These are phyloP conservation scores for Sarcophaga subvicina DNA, from an alignment of 2,888 invertebrate genomes.

Conservation along the genomic window DNA sequence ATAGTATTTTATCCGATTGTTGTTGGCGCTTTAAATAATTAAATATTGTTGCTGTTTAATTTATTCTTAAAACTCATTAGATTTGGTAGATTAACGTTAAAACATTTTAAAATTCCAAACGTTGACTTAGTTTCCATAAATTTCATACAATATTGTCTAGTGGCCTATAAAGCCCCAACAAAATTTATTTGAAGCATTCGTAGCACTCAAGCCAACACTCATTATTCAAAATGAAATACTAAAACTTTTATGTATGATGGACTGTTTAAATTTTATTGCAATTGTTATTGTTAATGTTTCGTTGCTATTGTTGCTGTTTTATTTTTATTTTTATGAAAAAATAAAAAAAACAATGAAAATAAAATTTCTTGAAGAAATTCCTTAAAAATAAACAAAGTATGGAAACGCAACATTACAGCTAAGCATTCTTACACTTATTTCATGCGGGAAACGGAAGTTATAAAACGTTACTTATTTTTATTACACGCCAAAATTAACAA, in stretches of 20 bases:
- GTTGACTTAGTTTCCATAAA: no score
- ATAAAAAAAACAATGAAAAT: neutral
- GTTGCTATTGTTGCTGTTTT: no score
- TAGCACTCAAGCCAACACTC: neutral
- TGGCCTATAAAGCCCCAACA: no score
- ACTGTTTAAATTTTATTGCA: conserved; percentile 19
- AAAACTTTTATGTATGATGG: conserved; percentile 11
- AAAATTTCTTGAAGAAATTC: neutral
- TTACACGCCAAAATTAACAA: conserved; percentile 15
- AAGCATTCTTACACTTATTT: neutral
- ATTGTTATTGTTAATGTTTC: neutral
- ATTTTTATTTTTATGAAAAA: neutral
- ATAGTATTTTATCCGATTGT: no score
- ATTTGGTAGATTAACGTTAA: no score
- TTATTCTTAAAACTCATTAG: no score
- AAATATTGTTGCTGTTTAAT: no score
- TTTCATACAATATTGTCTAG: no score
- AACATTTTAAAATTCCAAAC: no score
- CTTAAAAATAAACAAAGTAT: conserved; percentile 21
- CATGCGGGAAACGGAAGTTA: conserved; percentile 23
- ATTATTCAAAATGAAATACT: conserved; percentile 12
- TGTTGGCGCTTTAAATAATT: no score
- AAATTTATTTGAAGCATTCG: no score
- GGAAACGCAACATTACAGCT: neutral
- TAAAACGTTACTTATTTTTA: conserved; percentile 27